A percentile compares a stretch with the other conserved stretches of the same genome.
These are phyloP conservation scores for Pteronura brasiliensis DNA, from an alignment of 2,113 vertebrate genomes.

Conservation along the genomic window DNA sequence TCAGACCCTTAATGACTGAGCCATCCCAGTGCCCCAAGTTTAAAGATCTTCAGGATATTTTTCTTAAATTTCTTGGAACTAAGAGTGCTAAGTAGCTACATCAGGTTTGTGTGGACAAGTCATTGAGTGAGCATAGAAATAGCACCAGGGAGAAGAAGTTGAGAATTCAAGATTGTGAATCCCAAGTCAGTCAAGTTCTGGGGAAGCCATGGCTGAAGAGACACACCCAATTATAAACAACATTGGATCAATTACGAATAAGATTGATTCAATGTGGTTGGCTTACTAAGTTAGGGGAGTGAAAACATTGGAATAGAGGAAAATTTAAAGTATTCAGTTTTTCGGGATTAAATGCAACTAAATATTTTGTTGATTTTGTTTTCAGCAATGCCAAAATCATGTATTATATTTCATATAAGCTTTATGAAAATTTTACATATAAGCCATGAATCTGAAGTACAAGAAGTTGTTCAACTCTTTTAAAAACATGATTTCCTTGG, in stretches of 20 bases:
- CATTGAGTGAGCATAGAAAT: not conserved
- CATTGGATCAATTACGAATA: rapidly evolving
- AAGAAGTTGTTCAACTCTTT: not conserved
- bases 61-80: not conserved
- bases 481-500: not conserved
- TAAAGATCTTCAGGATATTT: not conserved
- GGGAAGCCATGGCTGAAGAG: not conserved
- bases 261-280: not conserved
- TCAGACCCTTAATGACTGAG: too few species aligned
- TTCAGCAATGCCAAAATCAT: not conserved
- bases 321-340: not conserved
- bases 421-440: not conserved
- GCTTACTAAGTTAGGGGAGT: not conserved
- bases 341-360: not conserved
- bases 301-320: not conserved
- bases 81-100: not conserved
- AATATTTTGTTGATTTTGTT: not conserved
- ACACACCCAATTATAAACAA: not conserved
- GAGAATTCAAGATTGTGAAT: not conserved
- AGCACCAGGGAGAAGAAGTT: not conserved
- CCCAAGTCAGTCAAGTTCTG: not conserved
- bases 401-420: not conserved
- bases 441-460: too few species aligned
- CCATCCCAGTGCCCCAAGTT: too few species aligned
- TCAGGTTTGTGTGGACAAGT: not conserved